phyloP scores from a whole-genome alignment of 1,140 invertebrate genomes.

The Triops cancriformis region DNA sequence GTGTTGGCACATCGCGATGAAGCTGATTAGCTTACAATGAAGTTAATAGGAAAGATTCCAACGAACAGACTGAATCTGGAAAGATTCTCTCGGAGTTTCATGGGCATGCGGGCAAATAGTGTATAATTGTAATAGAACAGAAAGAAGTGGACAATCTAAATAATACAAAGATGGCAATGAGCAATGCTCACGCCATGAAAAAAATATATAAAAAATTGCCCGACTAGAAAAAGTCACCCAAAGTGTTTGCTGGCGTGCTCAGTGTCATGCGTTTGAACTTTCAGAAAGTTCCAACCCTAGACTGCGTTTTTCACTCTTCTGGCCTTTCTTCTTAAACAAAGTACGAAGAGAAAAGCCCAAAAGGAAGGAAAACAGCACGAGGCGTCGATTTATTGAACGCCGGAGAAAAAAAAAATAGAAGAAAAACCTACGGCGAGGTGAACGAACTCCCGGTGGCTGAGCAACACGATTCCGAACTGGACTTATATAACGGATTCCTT shows the following conservation, averaged over 20 bases:
- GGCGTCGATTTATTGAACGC: slow-evolving; percentile 10
- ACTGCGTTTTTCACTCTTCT: background rate
- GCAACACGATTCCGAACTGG: slow-evolving; percentile 14
- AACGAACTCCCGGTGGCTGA: slow-evolving; percentile 15
- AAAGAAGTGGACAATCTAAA: no score
- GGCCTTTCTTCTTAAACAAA: background rate
- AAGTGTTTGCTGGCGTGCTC: background rate
- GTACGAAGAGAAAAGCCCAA: background rate
- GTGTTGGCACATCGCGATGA: background rate
- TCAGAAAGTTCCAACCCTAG: background rate
- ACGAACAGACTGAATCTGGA: background rate
- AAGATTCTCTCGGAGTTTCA: no score
- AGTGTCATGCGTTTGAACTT: background rate
- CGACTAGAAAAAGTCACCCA: background rate
- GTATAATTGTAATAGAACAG: no score
- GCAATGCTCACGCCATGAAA: no score
- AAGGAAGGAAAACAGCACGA: slow-evolving; percentile 23
- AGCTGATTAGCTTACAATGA: background rate
- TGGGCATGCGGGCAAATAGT: no score
- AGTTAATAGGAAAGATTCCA: background rate
- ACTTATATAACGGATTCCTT: slow-evolving; percentile 4
- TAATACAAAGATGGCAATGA: no score
- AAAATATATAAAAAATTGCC: no score
- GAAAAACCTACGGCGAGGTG: background rate
- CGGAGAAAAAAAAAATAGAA: background rate